phyloP scores from a whole-genome alignment of 2,888 invertebrate species.

The Synergus japonicus region DNA sequence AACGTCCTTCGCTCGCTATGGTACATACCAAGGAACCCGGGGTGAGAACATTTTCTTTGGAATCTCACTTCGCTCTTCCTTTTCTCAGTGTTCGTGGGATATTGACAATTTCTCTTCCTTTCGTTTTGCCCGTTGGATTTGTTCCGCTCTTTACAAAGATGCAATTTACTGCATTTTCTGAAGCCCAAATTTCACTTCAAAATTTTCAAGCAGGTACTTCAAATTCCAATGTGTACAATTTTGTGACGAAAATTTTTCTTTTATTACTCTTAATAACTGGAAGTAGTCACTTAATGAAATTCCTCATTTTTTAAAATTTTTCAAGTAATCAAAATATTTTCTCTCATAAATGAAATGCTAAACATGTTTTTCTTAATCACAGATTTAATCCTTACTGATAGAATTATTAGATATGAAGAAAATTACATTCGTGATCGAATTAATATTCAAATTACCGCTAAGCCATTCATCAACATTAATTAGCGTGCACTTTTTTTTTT shows the following conservation, averaged over 20 bases:
- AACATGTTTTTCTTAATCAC: not conserved
- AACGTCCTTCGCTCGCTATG: conserved; percentile 58
- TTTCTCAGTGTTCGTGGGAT: not conserved
- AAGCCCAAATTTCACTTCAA: not conserved
- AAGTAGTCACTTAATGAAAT: not conserved
- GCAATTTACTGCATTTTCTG: not conserved
- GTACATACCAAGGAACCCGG: not conserved
- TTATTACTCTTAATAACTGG: not conserved
- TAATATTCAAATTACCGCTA: not conserved
- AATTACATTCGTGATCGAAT: not conserved
- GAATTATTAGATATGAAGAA: too few species aligned
- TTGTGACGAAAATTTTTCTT: not conserved
- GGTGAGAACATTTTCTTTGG: conserved; percentile 12
- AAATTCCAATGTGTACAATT: not conserved
- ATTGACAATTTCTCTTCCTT: conserved; percentile 2
- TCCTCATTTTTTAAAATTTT: not conserved
- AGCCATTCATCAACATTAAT: not conserved
- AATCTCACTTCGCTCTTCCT: conserved; percentile 2
- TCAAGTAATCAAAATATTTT: not conserved
- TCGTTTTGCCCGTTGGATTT: not conserved
- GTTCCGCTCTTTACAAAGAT: not conserved
- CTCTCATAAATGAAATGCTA: not conserved
- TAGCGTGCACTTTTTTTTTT: not conserved
- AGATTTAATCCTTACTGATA: not conserved
- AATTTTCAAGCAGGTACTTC: not conserved